phyloP scores from a whole-genome alignment of 2,113 vertebrate genomes.

The Myrmophylax atrothorax region DNA sequence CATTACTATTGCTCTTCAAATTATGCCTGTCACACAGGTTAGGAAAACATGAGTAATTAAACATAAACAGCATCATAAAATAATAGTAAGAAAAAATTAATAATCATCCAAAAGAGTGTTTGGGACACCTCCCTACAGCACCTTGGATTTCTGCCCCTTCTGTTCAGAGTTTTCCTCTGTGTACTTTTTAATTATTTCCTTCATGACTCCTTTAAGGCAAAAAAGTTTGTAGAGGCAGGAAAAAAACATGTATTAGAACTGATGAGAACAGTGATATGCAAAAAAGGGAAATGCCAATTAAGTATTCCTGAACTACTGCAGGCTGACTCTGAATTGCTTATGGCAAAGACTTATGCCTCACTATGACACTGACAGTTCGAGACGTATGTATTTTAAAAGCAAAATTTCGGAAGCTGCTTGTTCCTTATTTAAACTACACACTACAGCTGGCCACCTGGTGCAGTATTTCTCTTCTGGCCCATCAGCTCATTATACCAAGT shows the following conservation, averaged over 20 bases:
- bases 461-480: not conserved
- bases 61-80: constrained; percentile 18
- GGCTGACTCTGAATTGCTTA: not conserved
- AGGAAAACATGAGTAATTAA: constrained; percentile 63
- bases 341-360: not conserved
- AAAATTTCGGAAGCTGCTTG: not conserved
- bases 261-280: constrained; percentile 47
- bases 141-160: constrained; percentile 17
- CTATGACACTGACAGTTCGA: not conserved
- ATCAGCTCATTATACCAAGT: not conserved
- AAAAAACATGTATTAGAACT: not conserved
- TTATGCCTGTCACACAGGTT: constrained; percentile 55
- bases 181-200: constrained; percentile 39
- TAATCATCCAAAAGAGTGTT: constrained; percentile 32
- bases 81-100: constrained; percentile 59
- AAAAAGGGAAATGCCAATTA: not conserved
- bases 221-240: not conserved
- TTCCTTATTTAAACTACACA: not conserved
- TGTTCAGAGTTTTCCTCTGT: constrained; percentile 13
- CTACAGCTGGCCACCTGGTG: not conserved
- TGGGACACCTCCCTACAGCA: constrained; percentile 32
- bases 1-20: constrained; percentile 41
- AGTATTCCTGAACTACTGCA: not conserved
- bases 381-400: not conserved
- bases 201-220: constrained; percentile 15